Evolutionary conservation across 1,140 invertebrate genomes (phyloP).

Genomic region (Cardiocondyla obscurior): DNA sequence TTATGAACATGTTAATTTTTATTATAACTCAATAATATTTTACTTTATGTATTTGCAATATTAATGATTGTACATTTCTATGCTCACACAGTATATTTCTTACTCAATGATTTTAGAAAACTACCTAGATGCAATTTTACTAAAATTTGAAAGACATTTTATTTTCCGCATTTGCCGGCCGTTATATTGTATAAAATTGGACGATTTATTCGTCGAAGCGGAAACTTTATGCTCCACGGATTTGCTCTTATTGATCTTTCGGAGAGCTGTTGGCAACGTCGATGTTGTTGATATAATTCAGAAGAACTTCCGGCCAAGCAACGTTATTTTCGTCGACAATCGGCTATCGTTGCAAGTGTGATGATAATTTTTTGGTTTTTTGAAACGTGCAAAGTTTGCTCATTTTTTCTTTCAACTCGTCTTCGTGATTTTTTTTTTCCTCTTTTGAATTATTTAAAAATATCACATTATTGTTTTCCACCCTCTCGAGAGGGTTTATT

Average conservation of each 20-base stretch:
- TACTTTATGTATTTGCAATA: no score
- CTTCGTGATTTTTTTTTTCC: background rate
- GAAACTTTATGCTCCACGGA: background rate
- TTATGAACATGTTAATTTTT: no score
- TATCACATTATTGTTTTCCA: conserved; percentile 35
- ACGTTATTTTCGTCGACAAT: conserved; percentile 65
- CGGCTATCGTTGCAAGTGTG: background rate
- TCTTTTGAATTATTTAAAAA: background rate
- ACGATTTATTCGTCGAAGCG: background rate
- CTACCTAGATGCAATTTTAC: no score
- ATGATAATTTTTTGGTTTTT: conserved; percentile 12
- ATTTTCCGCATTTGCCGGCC: no score
- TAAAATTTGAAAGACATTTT: no score
- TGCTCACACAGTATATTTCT: no score
- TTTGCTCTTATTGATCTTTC: conserved; percentile 49
- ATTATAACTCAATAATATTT: no score
- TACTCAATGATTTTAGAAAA: no score
- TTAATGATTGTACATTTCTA: no score
- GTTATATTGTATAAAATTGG: background rate
- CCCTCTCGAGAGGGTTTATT: background rate
- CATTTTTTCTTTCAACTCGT: background rate
- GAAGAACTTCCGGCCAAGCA: conserved; percentile 63
- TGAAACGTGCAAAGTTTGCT: conserved; percentile 37
- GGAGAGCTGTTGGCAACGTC: conserved; percentile 23
- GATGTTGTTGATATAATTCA: conserved; percentile 67